Conservation (phyloP, 2,888 invertebrate species). For the Apodemia mormo region DNA sequence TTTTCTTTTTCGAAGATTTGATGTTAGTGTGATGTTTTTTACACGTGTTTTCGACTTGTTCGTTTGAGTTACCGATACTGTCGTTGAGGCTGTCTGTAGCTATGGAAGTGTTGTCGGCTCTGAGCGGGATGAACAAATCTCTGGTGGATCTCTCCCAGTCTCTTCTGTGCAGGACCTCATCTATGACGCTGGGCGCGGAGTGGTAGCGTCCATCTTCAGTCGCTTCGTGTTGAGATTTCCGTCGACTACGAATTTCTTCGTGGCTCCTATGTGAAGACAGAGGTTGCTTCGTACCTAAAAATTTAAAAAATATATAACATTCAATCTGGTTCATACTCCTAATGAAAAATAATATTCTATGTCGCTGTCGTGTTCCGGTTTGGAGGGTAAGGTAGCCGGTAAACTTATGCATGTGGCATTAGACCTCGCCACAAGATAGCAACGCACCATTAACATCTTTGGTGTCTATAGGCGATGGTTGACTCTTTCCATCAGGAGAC, state of each 20-base stretch:
- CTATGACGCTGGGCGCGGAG: conserved; percentile 72
- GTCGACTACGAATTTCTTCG: conserved; percentile 61
- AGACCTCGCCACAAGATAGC: too few relatives aligned
- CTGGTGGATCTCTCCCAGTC: conserved; percentile 69
- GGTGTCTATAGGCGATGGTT: too few relatives aligned
- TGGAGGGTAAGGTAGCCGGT: too few relatives aligned
- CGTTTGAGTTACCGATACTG: conserved; percentile 40
- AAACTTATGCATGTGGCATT: too few relatives aligned
- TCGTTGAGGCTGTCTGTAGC: conserved; percentile 35
- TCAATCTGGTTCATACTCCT: too few relatives aligned
- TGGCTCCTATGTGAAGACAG: conserved; percentile 66
- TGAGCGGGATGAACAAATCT: conserved; percentile 63
- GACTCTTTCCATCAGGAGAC: too few relatives aligned
- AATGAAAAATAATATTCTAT: too few relatives aligned
- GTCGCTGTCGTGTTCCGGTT: too few relatives aligned
- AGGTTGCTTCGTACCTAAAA: conserved; percentile 55
- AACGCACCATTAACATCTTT: too few relatives aligned
- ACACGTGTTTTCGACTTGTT: conserved; percentile 48
- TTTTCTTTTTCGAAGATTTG: conserved; percentile 57
- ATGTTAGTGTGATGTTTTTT: conserved; percentile 72
- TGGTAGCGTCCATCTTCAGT: conserved; percentile 59
- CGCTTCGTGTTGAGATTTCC: conserved; percentile 51
- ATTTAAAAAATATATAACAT: background rate
- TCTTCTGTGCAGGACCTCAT: conserved; percentile 67
- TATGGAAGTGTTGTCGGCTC: conserved; percentile 43